phyloP scores from a whole-genome alignment of 2,888 invertebrate species.

The Mesorhabditis belari region DNA sequence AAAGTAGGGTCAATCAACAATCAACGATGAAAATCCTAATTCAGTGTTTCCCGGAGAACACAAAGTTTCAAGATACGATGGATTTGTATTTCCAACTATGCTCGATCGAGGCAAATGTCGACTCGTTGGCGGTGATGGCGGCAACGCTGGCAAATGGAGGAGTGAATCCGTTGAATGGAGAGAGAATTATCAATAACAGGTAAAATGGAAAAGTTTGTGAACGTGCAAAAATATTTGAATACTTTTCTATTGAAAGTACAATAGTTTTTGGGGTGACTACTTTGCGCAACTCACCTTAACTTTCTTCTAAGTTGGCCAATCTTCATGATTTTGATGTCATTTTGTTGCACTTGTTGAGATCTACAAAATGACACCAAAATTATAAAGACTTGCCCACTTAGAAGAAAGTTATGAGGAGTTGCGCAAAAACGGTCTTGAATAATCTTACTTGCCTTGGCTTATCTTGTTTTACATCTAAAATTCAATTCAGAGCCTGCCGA shows the following conservation, averaged over 20 bases:
- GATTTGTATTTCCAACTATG: slow-evolving; percentile 68
- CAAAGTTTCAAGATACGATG: slow-evolving; percentile 56
- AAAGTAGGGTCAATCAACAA: slow-evolving; percentile 8
- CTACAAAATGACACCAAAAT: neutral
- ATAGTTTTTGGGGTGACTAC: too few relatives aligned
- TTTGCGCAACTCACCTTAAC: too few relatives aligned
- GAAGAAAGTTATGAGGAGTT: too few relatives aligned
- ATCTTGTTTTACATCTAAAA: neutral
- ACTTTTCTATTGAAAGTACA: too few relatives aligned
- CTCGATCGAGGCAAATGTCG: slow-evolving; percentile 88
- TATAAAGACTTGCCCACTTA: too few relatives aligned
- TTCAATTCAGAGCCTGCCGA: slow-evolving; percentile 61
- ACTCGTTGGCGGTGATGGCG: slow-evolving; percentile 82
- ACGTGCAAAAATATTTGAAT: too few relatives aligned
- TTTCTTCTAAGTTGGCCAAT: too few relatives aligned
- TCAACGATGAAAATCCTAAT: neutral
- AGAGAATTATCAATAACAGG: slow-evolving; percentile 68
- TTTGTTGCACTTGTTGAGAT: neutral
- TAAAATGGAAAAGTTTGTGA: slow-evolving; percentile 61
- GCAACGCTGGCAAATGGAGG: slow-evolving; percentile 94
- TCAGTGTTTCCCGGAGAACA: slow-evolving; percentile 37
- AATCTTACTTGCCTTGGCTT: neutral
- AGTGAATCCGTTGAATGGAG: slow-evolving; percentile 48
- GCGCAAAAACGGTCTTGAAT: neutral
- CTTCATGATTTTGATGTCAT: neutral